Base-by-base conservation (phyloP, 1,140 invertebrate species). In the Hyposmocoma kahamanoa region DNA sequence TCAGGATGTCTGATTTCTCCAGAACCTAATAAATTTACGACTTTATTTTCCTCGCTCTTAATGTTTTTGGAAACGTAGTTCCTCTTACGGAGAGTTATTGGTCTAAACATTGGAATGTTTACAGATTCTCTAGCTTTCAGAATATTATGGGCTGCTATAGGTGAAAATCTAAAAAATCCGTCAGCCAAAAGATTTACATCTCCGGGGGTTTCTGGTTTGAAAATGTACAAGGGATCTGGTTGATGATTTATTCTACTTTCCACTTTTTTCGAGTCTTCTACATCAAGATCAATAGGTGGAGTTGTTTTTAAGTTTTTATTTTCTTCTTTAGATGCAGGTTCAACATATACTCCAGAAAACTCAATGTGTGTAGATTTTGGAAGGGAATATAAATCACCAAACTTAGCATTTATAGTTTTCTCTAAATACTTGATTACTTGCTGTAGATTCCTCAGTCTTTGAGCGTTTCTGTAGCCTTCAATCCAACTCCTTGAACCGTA, bases 171-270 rank as follows among this genome's bases (percentile, higher is more conserved):
- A 26, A 79, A 73, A 30, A 67, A 62, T 9, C 67, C 68, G 54
- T 86, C 86, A 26, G 80, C 86, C 51, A 87, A 59, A 42, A 86
- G 66, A 68, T 87, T 87, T 1, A 87, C 71, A 50, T 87, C 84
- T 13, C 77, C 75, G 3, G 83, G 82, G 54, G 50, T 79, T 32
- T 77, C 72, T 11, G 86, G 86, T 50, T 77, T 86, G 47, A 66
- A 87, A 41, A 56, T 72, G 47, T 70, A 75, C 13, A 86, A 57
- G n/a, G 84, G 84, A 50, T 86, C 83, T 21, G 52, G 47, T 19
- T 73, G 50, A 43, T 82, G 74, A 43, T 74, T 80, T 5, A 50
- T 52, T 47, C 59, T 61, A 8, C n/a, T 41, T 28, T 67, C 50
- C 44, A 47, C 26, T 55, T 62, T 62, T 30, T 65, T 48, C 17